Percentiles rank a stretch among this genome's conserved stretches.
phyloP scores from a whole-genome alignment of 1,140 invertebrate species.

The Diabrotica undecimpunctata region DNA sequence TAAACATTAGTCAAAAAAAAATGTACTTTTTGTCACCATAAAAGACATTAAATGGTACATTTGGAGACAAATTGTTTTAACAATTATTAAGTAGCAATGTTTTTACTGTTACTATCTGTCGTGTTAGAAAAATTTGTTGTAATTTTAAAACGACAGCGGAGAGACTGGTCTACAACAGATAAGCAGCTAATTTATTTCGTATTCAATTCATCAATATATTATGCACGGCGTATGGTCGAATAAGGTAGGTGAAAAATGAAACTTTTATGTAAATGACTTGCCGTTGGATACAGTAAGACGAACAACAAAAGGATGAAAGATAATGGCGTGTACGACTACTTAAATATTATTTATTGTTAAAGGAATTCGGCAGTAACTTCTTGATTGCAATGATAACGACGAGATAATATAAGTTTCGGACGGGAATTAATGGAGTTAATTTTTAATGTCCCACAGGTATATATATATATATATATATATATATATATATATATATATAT shows the following conservation, averaged over 20 bases:
- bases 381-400: background rate
- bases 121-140: too few relatives aligned
- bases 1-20: too few relatives aligned
- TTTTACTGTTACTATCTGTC: too few relatives aligned
- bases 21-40: too few relatives aligned
- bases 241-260: conserved; percentile 2
- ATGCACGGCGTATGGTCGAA: background rate
- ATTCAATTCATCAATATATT: conserved; percentile 3
- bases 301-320: background rate
- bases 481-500: too few relatives aligned
- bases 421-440: too few relatives aligned
- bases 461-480: too few relatives aligned
- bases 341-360: background rate
- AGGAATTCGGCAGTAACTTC: background rate
- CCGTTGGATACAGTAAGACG: background rate
- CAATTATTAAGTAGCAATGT: too few relatives aligned
- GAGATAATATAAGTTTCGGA: background rate
- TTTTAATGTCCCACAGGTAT: too few relatives aligned
- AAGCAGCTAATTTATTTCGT: background rate
- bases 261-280: background rate
- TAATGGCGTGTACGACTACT: background rate
- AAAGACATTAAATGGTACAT: too few relatives aligned
- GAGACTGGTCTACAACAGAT: background rate
- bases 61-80: too few relatives aligned
- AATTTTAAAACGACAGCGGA: background rate